These are phyloP conservation scores for Propithecus coquereli DNA, from an alignment of 2,113 vertebrate species.

Conservation along the genomic window DNA sequence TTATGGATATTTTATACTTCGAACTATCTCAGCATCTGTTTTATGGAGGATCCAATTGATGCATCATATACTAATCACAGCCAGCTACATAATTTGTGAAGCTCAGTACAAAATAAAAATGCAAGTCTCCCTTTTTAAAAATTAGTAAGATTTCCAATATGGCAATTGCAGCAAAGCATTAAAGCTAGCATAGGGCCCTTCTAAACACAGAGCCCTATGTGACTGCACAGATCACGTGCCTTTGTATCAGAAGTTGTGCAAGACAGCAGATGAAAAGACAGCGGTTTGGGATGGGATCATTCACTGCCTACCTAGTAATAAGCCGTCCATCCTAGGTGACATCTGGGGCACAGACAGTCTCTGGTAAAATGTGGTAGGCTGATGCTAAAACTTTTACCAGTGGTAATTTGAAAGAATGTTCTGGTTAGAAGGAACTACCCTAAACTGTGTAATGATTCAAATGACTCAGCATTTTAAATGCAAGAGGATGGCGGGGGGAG, in stretches of 20 bases:
- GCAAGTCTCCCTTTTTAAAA: not conserved
- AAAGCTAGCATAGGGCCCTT: not conserved
- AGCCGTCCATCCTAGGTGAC: not conserved
- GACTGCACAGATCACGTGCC: not conserved
- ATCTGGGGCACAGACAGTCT: not conserved
- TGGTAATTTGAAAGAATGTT: not conserved
- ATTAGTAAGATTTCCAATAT: not conserved
- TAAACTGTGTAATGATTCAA: not conserved
- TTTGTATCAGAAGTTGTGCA: too few relatives aligned
- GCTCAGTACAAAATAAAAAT: not conserved
- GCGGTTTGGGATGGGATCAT: not conserved
- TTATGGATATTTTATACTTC: not conserved
- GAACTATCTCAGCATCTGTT: not conserved
- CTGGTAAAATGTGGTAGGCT: not conserved
- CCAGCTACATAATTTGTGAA: not conserved
- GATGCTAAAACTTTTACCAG: not conserved
- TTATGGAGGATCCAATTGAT: not conserved
- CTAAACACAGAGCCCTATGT: not conserved
- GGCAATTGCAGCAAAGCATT: not conserved
- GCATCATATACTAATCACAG: not conserved
- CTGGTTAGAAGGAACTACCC: not conserved
- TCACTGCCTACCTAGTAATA: too few relatives aligned
- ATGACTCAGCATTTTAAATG: not conserved
- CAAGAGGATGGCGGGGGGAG: not conserved
- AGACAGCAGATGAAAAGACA: not conserved